A percentile compares a stretch with the other conserved stretches of the same genome.
phyloP scores from a whole-genome alignment of 1,140 invertebrate genomes.

The Anadara kagoshimensis region DNA sequence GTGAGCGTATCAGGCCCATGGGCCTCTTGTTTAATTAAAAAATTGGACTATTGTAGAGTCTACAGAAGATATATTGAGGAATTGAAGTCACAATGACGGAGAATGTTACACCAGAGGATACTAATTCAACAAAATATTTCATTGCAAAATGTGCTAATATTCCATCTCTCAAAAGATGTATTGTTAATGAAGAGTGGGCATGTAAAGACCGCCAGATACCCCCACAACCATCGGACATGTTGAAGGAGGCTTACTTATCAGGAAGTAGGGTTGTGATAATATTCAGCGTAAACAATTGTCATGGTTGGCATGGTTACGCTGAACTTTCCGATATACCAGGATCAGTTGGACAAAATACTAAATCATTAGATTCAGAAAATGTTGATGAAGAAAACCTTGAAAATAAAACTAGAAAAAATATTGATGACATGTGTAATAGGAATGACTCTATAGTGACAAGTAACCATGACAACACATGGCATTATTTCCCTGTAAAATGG shows the following conservation, averaged over 20 bases:
- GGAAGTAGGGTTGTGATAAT: constrained; percentile 51
- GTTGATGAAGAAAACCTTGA: neutral
- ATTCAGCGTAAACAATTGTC: constrained; percentile 64
- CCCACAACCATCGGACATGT: constrained; percentile 51
- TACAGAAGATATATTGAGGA: neutral
- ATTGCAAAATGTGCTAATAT: constrained; percentile 59
- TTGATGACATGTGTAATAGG: neutral
- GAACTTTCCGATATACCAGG: constrained; percentile 39
- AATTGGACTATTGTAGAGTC: neutral
- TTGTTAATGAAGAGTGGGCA: constrained; percentile 50
- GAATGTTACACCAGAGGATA: no score
- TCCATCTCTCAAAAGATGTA: constrained; percentile 46
- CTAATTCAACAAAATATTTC: constrained; percentile 48
- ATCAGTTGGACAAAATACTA: neutral
- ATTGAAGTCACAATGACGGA: neutral
- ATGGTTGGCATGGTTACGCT: constrained; percentile 66
- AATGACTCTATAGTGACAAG: neutral
- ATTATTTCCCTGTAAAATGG: constrained; percentile 61
- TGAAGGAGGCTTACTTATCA: constrained; percentile 39
- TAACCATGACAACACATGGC: constrained; percentile 34
- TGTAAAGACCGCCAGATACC: constrained; percentile 49
- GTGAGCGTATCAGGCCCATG: no score
- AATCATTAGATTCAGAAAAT: neutral
- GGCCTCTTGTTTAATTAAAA: no score
- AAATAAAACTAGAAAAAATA: neutral